Conservation (phyloP, 2,797 vertebrate genomes). For the Galagoides demidoff region DNA sequence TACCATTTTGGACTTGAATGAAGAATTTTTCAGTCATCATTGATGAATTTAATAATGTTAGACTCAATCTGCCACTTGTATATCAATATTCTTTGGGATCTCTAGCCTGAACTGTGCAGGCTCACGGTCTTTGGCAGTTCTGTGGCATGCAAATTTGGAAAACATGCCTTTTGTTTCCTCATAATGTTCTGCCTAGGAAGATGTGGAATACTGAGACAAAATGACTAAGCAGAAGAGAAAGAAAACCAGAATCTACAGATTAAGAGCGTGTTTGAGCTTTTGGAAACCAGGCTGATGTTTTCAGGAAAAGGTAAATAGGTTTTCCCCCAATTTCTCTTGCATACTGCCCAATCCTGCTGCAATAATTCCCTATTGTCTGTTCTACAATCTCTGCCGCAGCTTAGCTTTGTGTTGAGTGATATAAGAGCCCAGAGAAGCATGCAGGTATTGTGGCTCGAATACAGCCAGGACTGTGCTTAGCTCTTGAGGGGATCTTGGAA, state of each 20-base stretch:
- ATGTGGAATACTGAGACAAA: not conserved
- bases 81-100: not conserved
- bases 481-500: not conserved
- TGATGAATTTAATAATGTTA: not conserved
- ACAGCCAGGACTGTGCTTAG: not conserved
- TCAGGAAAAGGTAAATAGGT: not conserved
- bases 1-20: not conserved
- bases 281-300: not conserved
- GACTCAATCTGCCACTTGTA: not conserved
- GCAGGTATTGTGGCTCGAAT: not conserved
- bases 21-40: not conserved
- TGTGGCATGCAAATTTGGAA: not conserved
- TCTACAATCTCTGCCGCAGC: not conserved
- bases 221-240: not conserved
- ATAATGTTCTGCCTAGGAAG: not conserved
- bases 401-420: not conserved
- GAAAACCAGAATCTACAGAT: not conserved
- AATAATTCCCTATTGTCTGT: not conserved
- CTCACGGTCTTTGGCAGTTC: not conserved
- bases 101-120: not conserved
- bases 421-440: not conserved
- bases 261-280: not conserved
- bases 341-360: not conserved
- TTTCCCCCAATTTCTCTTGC: not conserved
- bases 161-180: not conserved